Evolutionary conservation across 2,797 vertebrate genomes (phyloP).

Genomic region (Lophius americanus): DNA sequence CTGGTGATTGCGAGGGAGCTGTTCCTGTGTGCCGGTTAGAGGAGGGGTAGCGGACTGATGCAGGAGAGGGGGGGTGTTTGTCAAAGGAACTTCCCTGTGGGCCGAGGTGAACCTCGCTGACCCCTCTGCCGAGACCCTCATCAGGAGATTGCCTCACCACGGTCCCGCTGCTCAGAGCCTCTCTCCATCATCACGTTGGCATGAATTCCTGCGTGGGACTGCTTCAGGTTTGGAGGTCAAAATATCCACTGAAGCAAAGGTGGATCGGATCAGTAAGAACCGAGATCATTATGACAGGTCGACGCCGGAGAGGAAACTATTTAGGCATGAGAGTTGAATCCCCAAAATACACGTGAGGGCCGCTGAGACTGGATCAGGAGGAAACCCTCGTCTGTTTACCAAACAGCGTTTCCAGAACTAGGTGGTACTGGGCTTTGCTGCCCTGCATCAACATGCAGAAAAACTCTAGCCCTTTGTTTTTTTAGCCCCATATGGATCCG

Average conservation of each 20-base stretch:
- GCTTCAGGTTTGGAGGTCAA: too few relatives aligned
- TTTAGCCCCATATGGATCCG: too few relatives aligned
- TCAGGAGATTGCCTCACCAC: background rate
- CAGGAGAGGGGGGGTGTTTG: constrained; percentile 12
- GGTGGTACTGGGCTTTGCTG: constrained; percentile 10
- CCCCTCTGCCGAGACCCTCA: constrained; percentile 18
- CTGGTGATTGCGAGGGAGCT: constrained; percentile 1
- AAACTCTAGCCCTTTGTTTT: too few relatives aligned
- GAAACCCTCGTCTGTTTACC: constrained; percentile 30
- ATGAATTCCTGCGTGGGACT: too few relatives aligned
- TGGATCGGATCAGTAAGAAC: background rate
- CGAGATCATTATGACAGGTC: constrained; percentile 20
- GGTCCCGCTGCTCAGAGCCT: too few relatives aligned
- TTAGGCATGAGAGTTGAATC: constrained; percentile 8
- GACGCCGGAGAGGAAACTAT: constrained; percentile 23
- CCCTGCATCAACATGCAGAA: constrained; percentile 4
- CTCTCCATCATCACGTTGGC: too few relatives aligned
- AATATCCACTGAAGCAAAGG: background rate
- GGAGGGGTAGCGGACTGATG: constrained; percentile 5
- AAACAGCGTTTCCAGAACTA: constrained; percentile 22
- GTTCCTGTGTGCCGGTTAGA: background rate
- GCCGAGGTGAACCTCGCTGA: constrained; percentile 10
- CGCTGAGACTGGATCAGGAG: constrained; percentile 47
- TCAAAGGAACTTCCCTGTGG: constrained; percentile 14
- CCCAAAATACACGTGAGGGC: constrained; percentile 24